Evolutionary conservation across 2,888 invertebrate species (phyloP).

Genomic region (Dasypogon diadema): DNA sequence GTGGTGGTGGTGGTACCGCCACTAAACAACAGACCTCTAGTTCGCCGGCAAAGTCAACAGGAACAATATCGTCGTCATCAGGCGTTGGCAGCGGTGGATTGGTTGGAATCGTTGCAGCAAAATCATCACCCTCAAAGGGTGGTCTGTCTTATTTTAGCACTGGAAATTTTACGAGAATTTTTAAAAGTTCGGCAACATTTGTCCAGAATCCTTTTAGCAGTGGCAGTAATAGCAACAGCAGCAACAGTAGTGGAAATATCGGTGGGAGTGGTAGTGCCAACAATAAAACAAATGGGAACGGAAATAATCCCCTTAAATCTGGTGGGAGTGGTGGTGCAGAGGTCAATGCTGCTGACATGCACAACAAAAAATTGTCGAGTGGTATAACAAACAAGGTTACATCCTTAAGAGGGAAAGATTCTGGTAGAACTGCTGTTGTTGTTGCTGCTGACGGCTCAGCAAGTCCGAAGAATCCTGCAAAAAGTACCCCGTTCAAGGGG

Average conservation of each 20-base stretch:
- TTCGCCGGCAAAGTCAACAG: constrained; percentile 32
- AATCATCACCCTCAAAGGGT: constrained; percentile 51
- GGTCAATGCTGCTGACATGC: constrained; percentile 13
- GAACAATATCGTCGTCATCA: not conserved
- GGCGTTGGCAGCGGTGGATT: not conserved
- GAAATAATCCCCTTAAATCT: constrained; percentile 24
- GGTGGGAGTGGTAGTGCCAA: not conserved
- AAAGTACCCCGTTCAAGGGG: not conserved
- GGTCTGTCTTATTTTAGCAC: constrained; percentile 57
- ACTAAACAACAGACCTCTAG: constrained; percentile 7
- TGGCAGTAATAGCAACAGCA: constrained; percentile 19
- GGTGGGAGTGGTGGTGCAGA: not conserved
- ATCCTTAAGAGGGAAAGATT: not conserved
- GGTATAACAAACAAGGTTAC: constrained; percentile 25
- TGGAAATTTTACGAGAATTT: constrained; percentile 57
- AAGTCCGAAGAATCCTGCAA: not conserved
- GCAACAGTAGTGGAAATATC: not conserved
- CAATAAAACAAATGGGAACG: constrained; percentile 27
- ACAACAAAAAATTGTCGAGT: not conserved
- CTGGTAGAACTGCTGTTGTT: not conserved
- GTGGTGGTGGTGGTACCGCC: no score
- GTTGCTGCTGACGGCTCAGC: not conserved
- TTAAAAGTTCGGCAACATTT: constrained; percentile 57
- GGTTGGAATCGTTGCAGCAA: not conserved
- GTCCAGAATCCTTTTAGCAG: constrained; percentile 56